Base-by-base conservation (phyloP, 2,797 vertebrate genomes). In the Sciurus vulgaris region DNA sequence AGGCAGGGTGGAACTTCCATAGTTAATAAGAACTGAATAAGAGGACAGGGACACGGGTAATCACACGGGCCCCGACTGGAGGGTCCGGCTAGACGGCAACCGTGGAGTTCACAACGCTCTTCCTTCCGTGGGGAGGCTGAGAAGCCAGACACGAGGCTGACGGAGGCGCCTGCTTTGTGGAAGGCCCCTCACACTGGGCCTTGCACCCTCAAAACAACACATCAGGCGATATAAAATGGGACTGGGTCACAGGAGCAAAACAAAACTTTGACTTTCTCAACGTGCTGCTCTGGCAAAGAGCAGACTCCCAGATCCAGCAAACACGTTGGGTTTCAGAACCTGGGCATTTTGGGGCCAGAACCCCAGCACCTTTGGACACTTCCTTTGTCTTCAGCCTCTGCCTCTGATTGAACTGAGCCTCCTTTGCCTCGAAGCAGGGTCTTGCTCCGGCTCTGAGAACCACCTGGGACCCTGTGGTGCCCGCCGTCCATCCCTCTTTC, bases 381-480 rank as follows among this genome's bases (percentile, higher is more conserved):
- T 47, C 38, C 33, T 49, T 9, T 2, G 2, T 22, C 87, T 76
- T 24, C 4, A n/a, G 8, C 33, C 28, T 59, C 67, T 56, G n/a
- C 14, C n/a, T 86, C 67, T 38, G 73, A 56, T 9, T 1, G 22
- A 24, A 44, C 18, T 20, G 26, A 59, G 3, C 56, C 61, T 22
- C 69, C 59, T 22, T 63, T 17, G 5, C 38, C 26, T 86, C 61
- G 35, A 3, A n/a, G 3, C 1, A 5, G 49, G n/a, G 8, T 26
- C 30, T 35, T 26, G n/a, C 17, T 38, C 61, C n/a, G 5, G 1
- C 4, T 41, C 24, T 17, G 74, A 82, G 61, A 67, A 41, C 3
- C 49, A 0, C 26, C 61, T 18, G 10, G 3, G 22, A 28, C 14
- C 0, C 44, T 65, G 6, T 3, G 47, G 47, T 17, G 59, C 17